These are phyloP conservation scores for Calameuta pallipes DNA, from an alignment of 2,888 invertebrate species.

Conservation along the genomic window DNA sequence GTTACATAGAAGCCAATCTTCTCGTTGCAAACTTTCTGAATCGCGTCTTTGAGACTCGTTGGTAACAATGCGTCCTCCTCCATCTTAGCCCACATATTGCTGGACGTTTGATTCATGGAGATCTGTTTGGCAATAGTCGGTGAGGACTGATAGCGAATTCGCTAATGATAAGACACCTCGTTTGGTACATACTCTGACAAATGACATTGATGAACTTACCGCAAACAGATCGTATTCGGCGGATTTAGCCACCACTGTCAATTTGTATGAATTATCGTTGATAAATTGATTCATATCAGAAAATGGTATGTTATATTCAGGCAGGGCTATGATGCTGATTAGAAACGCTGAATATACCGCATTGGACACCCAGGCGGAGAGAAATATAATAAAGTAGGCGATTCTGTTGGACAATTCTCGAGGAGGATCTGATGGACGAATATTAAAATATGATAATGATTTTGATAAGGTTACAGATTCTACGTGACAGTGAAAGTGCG, in stretches of 20 bases:
- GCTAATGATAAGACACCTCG: too few relatives aligned
- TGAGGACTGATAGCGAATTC: too few relatives aligned
- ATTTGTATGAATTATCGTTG: constrained; percentile 42
- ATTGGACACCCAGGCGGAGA: constrained; percentile 44
- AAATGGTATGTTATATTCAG: constrained; percentile 43
- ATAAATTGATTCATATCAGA: constrained; percentile 44
- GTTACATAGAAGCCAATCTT: constrained; percentile 47
- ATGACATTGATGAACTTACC: constrained; percentile 28
- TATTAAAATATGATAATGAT: too few relatives aligned
- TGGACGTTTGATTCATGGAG: constrained; percentile 29
- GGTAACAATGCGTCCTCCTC: constrained; percentile 35
- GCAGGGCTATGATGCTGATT: constrained; percentile 44
- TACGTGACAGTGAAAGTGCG: too few relatives aligned
- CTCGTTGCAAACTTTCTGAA: constrained; percentile 50
- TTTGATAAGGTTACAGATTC: too few relatives aligned
- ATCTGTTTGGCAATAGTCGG: constrained; percentile 18
- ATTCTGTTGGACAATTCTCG: constrained; percentile 39
- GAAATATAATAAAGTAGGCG: constrained; percentile 49
- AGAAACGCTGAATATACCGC: constrained; percentile 53
- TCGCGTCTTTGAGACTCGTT: constrained; percentile 33
- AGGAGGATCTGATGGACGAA: constrained; percentile 39
- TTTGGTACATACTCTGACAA: too few relatives aligned
- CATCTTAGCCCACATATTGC: constrained; percentile 33
- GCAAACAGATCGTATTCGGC: constrained; percentile 43
- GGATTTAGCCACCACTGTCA: constrained; percentile 42